Evolutionary conservation across 2,797 vertebrate genomes (phyloP).

Genomic region (Sebastes matsubarae): DNA sequence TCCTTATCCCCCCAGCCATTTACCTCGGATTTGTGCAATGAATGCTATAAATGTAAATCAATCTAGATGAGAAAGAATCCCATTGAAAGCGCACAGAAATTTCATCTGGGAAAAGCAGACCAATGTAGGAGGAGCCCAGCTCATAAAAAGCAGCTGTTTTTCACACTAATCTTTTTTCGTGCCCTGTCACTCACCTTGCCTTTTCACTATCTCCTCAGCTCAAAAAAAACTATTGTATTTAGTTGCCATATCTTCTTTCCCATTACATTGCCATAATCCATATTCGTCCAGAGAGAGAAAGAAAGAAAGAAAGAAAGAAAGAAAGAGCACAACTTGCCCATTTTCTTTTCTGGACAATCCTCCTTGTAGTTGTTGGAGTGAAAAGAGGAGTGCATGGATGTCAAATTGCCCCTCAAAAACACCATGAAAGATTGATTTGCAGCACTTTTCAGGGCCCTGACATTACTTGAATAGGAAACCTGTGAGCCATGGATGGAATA

Average conservation of each 20-base stretch:
- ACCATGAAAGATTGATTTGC: conserved; percentile 96
- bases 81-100: conserved; percentile 84
- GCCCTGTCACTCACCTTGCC: conserved; percentile 90
- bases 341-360: conserved; percentile 80
- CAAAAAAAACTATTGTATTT: conserved; percentile 68
- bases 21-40: conserved; percentile 83
- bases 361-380: conserved; percentile 85
- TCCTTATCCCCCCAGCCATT: conserved; percentile 78
- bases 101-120: conserved; percentile 82
- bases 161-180: conserved; percentile 91
- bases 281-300: conserved; percentile 53
- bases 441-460: conserved; percentile 90
- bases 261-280: conserved; percentile 80
- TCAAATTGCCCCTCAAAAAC: conserved; percentile 90
- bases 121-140: conserved; percentile 71
- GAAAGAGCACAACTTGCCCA: conserved; percentile 73
- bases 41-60: conserved; percentile 92
- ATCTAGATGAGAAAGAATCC: conserved; percentile 88
- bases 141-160: conserved; percentile 91
- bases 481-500: conserved; percentile 90
- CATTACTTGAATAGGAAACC: conserved; percentile 89
- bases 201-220: conserved; percentile 84
- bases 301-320: conserved; percentile 11
- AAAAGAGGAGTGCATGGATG: conserved; percentile 87
- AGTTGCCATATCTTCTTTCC: conserved; percentile 80